Base-by-base conservation (phyloP, 2,113 vertebrate genomes). In the Carassius auratus region DNA sequence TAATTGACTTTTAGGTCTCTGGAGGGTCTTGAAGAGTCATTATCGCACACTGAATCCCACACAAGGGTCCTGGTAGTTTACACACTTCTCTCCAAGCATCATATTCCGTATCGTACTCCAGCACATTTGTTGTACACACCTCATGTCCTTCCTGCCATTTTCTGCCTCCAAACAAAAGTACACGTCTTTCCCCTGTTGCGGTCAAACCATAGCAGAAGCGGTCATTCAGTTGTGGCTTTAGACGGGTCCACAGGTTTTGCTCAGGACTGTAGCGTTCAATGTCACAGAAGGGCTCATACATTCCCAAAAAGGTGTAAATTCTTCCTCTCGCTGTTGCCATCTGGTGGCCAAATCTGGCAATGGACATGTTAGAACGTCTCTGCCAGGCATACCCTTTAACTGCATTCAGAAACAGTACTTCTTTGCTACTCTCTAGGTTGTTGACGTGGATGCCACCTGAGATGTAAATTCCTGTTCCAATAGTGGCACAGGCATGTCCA, bases 251-350 rank as follows among this genome's bases (percentile, higher is more conserved):
- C 66, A 96, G 95, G 87, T 98, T 95, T 0, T 91, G 85, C 13
- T 48, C 81, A 0, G 96, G 92, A 59, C 98, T 94, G 0, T 98
- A 98, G 76, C 93, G 93, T 90, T 99, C 98, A 1, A 99, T 98
- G 84, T 99, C 97, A 5, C 97, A 97, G 91, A 97, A 99, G 3
- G 96, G 96, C 89, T 99, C 98, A 1, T 96, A 97, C 89, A 96
- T 93, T 13, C 98, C 98, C 90, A 99, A 86, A 87, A 99, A 96
- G n/a, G 96, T 96, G 79, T 96, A 99, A 90, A 99, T 93, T n/a
- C 91, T 90, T 0, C 95, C 95, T 4, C 94, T 91, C 68, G 96
- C 93, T 0, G 95, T 93, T 2, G 96, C 96, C 94, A 99, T 94
- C 88, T 97, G 96, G 87, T 99, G 98, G 14, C 96, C 94, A 64